Conservation (phyloP, 2,113 vertebrate species). For the Gymnarchus niloticus region DNA sequence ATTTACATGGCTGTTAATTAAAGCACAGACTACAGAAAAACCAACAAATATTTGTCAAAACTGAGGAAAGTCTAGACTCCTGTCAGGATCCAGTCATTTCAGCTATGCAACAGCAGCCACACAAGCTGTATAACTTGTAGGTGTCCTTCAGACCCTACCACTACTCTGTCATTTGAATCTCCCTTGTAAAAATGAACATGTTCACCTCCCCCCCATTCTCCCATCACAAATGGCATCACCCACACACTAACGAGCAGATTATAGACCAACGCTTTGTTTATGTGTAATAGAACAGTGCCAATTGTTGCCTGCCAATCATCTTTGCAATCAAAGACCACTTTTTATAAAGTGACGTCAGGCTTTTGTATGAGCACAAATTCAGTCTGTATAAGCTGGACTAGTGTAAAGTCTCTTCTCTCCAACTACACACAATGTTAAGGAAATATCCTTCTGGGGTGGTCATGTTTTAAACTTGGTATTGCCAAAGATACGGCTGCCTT, state of each 20-base stretch:
- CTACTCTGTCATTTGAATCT: no score
- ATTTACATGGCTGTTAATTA: not conserved
- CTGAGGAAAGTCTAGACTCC: not conserved
- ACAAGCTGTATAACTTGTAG: not conserved
- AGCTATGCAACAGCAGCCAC: not conserved
- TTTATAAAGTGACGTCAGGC: not conserved
- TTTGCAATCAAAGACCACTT: not conserved
- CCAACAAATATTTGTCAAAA: not conserved
- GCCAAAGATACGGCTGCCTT: not conserved
- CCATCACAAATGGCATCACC: not conserved
- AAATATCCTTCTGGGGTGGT: not conserved
- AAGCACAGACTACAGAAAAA: not conserved
- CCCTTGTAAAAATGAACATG: no score
- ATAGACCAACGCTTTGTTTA: not conserved
- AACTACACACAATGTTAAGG: not conserved
- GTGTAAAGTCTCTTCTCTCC: not conserved
- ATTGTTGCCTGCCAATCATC: not conserved
- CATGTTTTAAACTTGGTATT: not conserved
- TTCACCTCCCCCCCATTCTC: not conserved
- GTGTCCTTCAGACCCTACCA: no score
- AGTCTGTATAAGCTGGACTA: not conserved
- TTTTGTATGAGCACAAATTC: not conserved
- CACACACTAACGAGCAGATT: not conserved
- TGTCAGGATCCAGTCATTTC: not conserved
- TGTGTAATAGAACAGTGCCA: not conserved